Conservation (phyloP, 2,797 vertebrate species). For the Furcifer pardalis region DNA sequence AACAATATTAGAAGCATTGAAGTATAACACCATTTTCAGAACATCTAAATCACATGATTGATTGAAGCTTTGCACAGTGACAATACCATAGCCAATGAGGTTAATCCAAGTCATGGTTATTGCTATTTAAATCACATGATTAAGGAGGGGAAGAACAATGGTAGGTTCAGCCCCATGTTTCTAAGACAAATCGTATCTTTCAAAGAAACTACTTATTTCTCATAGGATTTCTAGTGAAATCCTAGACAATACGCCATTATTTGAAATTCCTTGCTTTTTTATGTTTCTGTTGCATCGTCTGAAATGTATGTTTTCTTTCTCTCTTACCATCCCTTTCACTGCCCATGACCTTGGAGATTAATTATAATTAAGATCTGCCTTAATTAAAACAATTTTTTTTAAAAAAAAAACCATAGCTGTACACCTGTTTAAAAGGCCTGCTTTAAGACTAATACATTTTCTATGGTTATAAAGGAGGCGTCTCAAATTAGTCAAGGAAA, state of each 20-base stretch:
- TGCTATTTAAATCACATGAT: neutral
- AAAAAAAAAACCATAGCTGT: neutral
- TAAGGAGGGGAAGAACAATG: too few species aligned
- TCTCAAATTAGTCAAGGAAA: neutral
- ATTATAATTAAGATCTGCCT: slow-evolving; percentile 30
- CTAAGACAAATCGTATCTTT: neutral
- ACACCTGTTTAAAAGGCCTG: neutral
- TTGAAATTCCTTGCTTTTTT: neutral
- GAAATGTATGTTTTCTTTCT: neutral
- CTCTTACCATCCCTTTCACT: slow-evolving; percentile 28
- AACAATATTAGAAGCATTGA: neutral
- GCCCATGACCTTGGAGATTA: slow-evolving; percentile 10
- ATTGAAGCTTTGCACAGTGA: too few species aligned
- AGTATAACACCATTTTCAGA: neutral
- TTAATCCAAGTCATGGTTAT: too few species aligned
- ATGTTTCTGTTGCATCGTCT: rapidly evolving
- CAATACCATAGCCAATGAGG: too few species aligned
- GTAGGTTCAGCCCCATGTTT: too few species aligned
- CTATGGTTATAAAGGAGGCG: neutral
- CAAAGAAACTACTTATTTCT: neutral
- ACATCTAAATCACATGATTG: neutral
- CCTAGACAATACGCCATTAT: neutral
- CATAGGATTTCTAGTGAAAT: neutral
- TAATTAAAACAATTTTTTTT: slow-evolving; percentile 35
- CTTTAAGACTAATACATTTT: slow-evolving; percentile 30